Evolutionary conservation across 2,888 invertebrate species (phyloP).

Genomic region (Tortrix viridana): DNA sequence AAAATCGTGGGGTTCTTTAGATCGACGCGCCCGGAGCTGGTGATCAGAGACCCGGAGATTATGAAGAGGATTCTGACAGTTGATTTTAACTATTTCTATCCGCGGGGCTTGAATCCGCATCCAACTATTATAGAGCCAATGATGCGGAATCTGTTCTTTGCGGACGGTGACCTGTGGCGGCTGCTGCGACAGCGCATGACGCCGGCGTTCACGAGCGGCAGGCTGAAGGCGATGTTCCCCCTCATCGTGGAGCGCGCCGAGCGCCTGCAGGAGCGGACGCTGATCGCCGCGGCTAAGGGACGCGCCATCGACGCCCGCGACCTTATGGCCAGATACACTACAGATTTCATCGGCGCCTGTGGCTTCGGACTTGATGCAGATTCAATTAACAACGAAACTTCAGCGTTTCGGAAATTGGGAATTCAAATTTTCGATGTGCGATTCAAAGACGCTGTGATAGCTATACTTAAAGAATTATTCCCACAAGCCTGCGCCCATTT

Average conservation of each 20-base stretch:
- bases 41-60: conserved; percentile 60
- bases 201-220: conserved; percentile 66
- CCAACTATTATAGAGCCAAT: conserved; percentile 58
- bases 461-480: conserved; percentile 55
- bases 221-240: conserved; percentile 68
- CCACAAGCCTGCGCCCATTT: conserved; percentile 53
- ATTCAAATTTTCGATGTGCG: conserved; percentile 51
- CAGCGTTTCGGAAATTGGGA: conserved; percentile 61
- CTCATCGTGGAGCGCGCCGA: conserved; percentile 63
- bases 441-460: conserved; percentile 45
- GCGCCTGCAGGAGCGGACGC: conserved; percentile 53
- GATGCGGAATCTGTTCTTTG: conserved; percentile 62
- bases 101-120: conserved; percentile 54
- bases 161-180: conserved; percentile 67
- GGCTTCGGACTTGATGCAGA: conserved; percentile 65
- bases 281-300: conserved; percentile 46
- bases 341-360: conserved; percentile 66
- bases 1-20: conserved; percentile 59
- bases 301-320: conserved; percentile 58
- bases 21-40: conserved; percentile 52
- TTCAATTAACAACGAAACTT: conserved; percentile 59
- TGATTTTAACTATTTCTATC: conserved; percentile 57
- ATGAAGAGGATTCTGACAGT: conserved; percentile 54
- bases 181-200: conserved; percentile 67
- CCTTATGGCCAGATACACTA: conserved; percentile 67